Conservation (phyloP, 2,797 vertebrate genomes). For the Serranus cabrilla region DNA sequence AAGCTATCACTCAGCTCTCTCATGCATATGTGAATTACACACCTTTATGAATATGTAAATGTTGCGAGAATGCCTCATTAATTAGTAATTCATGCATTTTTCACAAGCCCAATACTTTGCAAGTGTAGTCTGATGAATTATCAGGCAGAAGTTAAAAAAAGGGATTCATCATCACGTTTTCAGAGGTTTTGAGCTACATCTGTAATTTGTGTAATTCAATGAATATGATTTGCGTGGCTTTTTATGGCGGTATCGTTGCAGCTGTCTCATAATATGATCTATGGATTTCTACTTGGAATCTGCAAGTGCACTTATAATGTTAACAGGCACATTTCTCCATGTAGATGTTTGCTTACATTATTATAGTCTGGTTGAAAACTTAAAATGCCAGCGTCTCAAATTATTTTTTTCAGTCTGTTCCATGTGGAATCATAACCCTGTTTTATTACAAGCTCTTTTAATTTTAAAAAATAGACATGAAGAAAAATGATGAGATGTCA, state of each 20-base stretch:
- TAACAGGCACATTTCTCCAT: conserved; percentile 58
- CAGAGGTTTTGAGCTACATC: conserved; percentile 82
- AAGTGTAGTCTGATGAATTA: conserved; percentile 85
- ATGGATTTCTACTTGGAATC: conserved; percentile 63
- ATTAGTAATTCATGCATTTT: conserved; percentile 91
- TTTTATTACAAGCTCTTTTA: conserved; percentile 12
- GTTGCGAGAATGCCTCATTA: conserved; percentile 89
- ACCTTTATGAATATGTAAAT: conserved; percentile 92
- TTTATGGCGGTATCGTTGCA: conserved; percentile 65
- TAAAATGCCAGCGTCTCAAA: conserved; percentile 35
- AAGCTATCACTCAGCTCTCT: conserved; percentile 85
- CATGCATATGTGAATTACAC: conserved; percentile 89
- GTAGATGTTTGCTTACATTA: conserved; percentile 65
- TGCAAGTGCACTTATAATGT: conserved; percentile 60
- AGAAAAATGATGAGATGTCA: conserved; percentile 22
- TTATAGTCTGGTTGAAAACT: conserved; percentile 51
- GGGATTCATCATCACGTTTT: conserved; percentile 85
- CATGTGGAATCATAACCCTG: conserved; percentile 33
- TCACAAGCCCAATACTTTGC: conserved; percentile 86
- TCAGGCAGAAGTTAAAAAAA: conserved; percentile 80
- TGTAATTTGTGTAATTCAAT: conserved; percentile 82
- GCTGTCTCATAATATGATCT: conserved; percentile 73
- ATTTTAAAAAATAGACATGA: conserved; percentile 9
- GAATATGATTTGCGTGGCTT: conserved; percentile 75
- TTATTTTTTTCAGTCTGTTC: conserved; percentile 34